These are phyloP conservation scores for Lophotis ruficrista DNA, from an alignment of 2,113 vertebrate genomes.

Conservation along the genomic window DNA sequence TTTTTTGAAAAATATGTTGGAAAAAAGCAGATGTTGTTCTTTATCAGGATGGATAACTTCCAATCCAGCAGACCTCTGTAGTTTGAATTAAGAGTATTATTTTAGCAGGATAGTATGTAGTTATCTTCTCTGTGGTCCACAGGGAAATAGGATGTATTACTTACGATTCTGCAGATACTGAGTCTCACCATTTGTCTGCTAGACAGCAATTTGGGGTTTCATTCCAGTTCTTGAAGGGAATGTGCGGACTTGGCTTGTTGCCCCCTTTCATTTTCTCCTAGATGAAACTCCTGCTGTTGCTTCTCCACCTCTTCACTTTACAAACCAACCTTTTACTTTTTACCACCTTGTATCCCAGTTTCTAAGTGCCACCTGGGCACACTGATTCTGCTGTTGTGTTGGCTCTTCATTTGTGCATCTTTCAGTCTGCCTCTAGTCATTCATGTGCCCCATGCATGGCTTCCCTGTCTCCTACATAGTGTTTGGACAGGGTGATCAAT, in stretches of 20 bases:
- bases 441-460: background rate
- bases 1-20: background rate
- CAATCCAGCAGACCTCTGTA: background rate
- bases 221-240: background rate
- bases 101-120: background rate
- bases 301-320: background rate
- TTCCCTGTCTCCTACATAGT: background rate
- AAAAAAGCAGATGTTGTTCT: conserved; percentile 12
- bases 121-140: background rate
- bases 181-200: conserved; percentile 16
- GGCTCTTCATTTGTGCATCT: background rate
- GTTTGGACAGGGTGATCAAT: background rate
- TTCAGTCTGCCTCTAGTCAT: background rate
- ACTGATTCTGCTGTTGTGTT: accelerated
- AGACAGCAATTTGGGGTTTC: conserved; percentile 1
- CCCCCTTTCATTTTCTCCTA: background rate
- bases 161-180: background rate
- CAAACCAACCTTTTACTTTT: background rate
- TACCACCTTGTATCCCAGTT: background rate
- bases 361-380: background rate
- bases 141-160: background rate
- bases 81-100: background rate
- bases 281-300: background rate
- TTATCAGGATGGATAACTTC: conserved; percentile 25
- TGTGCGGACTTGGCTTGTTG: background rate